Evolutionary conservation across 1,140 invertebrate genomes (phyloP), one percentile per base, ranked within the genome.

Genomic region (Leptoteleia sp.): DNA sequence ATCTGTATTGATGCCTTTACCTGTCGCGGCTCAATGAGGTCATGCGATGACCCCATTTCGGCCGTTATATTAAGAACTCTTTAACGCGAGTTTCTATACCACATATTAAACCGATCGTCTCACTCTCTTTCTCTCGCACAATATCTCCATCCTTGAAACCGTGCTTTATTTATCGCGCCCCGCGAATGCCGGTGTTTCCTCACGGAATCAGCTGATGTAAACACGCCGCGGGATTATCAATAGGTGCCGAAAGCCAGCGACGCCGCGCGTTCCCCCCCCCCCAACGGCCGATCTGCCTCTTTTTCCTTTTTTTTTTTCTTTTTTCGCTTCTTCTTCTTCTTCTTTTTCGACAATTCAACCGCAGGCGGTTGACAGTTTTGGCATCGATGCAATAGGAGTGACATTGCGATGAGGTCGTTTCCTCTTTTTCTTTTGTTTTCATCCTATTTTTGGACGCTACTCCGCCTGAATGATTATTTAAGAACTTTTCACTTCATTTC

Each of bases 61-160:
- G 15, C n/a, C 43, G 79, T 78, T 83, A 83, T 81, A 81, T 83
- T 83, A 83, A 83, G 68, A 73, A 68, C 45, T 47, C 35, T 55
- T 65, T 37, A 47, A 55, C 50, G 55, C 8, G 8, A 5, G 35
- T 40, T 12, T 42, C 3, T 6, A 65, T 50, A 22, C 57, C 27
- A 35, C 35, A 43, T 52, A 40, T 48, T 40, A 25, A 25, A 6
- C 3, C 33, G 35, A 70, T 37, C 42, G 33, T 0, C 16, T 42
- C 7, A 6, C 27, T 29, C 27, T 25, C 6, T 25, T 6, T 25
- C 22, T 25, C 22, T 25, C 22, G 19, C 19, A 22, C 19, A 5
- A 3, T 22, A 22, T 22, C 19, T 1, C 8, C 17, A 40, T 40
- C 37, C 37, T 40, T 40, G 13, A 40, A 40, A 17, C 2, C 19